Percentiles rank a stretch among this genome's conserved stretches.
These are phyloP conservation scores for Tanytarsus gracilentus DNA, from an alignment of 2,888 invertebrate genomes.

Conservation along the genomic window DNA sequence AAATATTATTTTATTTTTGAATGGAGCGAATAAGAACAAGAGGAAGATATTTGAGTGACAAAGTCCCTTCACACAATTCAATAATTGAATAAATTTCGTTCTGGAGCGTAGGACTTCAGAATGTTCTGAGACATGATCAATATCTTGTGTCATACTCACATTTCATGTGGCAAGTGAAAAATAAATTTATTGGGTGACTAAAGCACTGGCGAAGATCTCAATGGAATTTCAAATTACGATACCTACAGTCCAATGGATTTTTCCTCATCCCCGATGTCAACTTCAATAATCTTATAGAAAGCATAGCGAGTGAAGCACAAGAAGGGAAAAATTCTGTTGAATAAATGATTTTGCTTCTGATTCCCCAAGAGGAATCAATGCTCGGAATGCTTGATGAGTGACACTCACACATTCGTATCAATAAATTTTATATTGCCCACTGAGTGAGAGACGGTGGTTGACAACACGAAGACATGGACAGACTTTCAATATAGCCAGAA, in stretches of 20 bases:
- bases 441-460: not conserved
- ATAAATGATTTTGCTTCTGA: slow-evolving; percentile 20
- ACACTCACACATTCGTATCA: not conserved
- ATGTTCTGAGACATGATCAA: no score
- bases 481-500: slow-evolving; percentile 14
- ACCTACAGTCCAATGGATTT: no score
- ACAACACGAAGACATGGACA: slow-evolving; percentile 2
- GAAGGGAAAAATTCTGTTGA: not conserved
- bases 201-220: not conserved
- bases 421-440: not conserved
- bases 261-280: no score
- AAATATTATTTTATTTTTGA: no score
- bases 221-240: slow-evolving; percentile 21
- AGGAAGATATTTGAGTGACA: no score
- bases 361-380: slow-evolving; percentile 6
- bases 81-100: slow-evolving; percentile 24
- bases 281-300: no score
- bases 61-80: slow-evolving; percentile 1
- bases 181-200: not conserved
- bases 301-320: no score
- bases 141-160: no score
- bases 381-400: not conserved
- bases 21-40: no score
- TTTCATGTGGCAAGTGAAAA: no score
- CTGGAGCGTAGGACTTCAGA: not conserved